These are phyloP conservation scores for Clupea harengus DNA, from an alignment of 2,113 vertebrate species.

Conservation along the genomic window DNA sequence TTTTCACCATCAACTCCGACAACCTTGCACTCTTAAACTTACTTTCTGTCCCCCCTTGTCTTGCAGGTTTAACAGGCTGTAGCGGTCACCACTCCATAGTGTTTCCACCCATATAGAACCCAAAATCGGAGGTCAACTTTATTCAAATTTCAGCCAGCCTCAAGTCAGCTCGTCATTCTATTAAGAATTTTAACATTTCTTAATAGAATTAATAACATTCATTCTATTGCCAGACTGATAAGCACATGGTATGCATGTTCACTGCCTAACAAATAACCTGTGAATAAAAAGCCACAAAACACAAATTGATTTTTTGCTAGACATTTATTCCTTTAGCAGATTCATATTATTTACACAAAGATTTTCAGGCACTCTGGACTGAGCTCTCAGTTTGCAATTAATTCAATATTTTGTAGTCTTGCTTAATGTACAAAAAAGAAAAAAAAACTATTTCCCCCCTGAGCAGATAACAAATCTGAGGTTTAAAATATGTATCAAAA, in stretches of 20 bases:
- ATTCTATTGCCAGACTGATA: too few species aligned
- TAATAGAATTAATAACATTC: too few species aligned
- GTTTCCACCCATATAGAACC: neutral
- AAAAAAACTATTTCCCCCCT: slow-evolving; percentile 52
- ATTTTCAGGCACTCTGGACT: slow-evolving; percentile 76
- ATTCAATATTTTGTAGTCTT: slow-evolving; percentile 58
- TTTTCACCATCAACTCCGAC: neutral
- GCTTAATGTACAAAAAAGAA: slow-evolving; percentile 56
- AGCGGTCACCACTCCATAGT: neutral
- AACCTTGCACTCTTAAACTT: neutral
- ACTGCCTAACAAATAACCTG: neutral
- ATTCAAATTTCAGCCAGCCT: neutral
- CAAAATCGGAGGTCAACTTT: neutral
- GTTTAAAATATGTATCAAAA: slow-evolving; percentile 67
- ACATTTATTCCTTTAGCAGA: slow-evolving; percentile 57
- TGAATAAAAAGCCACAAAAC: neutral
- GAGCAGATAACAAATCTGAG: slow-evolving; percentile 58
- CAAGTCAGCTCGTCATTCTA: neutral
- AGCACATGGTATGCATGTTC: neutral
- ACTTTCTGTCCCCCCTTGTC: neutral
- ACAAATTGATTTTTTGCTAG: slow-evolving; percentile 40
- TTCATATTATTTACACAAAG: slow-evolving; percentile 71
- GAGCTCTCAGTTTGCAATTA: slow-evolving; percentile 62
- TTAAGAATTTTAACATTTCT: neutral
- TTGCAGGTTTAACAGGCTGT: neutral